phyloP scores from a whole-genome alignment of 2,113 vertebrate genomes.

The Parotia lawesii region DNA sequence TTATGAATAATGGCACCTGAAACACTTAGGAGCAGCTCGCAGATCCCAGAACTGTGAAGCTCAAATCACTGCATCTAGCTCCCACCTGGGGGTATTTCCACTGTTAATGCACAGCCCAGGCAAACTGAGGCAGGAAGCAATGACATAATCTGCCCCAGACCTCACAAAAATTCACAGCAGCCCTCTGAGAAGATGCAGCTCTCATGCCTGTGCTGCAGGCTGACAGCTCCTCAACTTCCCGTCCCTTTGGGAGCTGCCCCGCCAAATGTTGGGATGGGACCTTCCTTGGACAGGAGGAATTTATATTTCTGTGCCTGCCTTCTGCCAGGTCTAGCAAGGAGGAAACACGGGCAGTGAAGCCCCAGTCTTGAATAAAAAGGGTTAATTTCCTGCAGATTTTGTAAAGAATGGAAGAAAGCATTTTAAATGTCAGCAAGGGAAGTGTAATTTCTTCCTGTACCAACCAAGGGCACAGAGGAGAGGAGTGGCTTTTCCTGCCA shows the following conservation, averaged over 20 bases:
- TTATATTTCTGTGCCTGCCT: background rate
- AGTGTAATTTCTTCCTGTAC: background rate
- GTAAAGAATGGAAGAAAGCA: background rate
- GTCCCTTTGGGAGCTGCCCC: accelerated
- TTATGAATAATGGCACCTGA: background rate
- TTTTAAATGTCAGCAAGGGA: background rate
- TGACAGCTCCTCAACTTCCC: background rate
- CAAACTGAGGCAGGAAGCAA: background rate
- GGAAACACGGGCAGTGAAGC: background rate
- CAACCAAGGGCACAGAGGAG: background rate
- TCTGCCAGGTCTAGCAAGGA: background rate
- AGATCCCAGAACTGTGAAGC: background rate
- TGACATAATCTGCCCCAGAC: background rate
- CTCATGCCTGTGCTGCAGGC: accelerated
- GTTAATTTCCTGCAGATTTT: background rate
- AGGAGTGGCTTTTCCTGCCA: background rate
- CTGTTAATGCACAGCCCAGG: background rate
- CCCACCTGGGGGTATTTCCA: background rate
- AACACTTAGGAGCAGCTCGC: background rate
- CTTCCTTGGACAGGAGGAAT: background rate
- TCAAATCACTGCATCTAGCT: background rate
- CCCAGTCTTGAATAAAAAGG: background rate
- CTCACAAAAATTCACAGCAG: background rate
- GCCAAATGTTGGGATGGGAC: accelerated
- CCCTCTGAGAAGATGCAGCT: background rate